phyloP scores from a whole-genome alignment of 2,113 vertebrate genomes.

The Ramphastos sulfuratus region DNA sequence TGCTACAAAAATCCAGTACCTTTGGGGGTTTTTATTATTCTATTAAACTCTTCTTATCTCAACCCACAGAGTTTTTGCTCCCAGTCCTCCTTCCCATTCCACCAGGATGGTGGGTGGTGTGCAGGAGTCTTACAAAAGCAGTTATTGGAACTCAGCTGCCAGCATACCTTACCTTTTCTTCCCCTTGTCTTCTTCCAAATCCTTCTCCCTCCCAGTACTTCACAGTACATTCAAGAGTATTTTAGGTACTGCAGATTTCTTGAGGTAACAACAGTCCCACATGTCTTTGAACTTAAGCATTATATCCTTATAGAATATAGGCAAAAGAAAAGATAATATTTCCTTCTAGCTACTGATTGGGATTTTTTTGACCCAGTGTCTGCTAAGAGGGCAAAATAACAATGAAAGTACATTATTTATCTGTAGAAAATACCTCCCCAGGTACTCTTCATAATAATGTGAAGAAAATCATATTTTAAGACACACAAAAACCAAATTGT shows the following conservation, averaged over 20 bases:
- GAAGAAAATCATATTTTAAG: neutral
- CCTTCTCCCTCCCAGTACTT: neutral
- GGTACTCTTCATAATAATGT: neutral
- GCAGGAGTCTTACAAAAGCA: no score
- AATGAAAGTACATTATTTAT: neutral
- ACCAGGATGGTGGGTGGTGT: no score
- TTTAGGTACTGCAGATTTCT: neutral
- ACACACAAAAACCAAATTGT: neutral
- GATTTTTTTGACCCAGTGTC: neutral
- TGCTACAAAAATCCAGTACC: no score
- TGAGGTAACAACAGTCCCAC: neutral
- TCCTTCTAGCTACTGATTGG: neutral
- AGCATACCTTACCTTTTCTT: no score
- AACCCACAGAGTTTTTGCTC: no score
- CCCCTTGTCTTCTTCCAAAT: neutral
- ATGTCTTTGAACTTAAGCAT: neutral
- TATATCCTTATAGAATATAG: neutral
- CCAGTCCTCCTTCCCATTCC: no score
- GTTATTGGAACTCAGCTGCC: no score
- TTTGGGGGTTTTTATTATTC: no score
- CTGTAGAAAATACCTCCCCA: neutral
- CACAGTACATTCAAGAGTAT: fast-evolving
- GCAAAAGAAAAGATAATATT: neutral
- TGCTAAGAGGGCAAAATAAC: neutral
- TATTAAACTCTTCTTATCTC: neutral